Percentiles rank a stretch among this genome's conserved stretches.
Evolutionary conservation across 2,888 invertebrate genomes (phyloP).

Genomic region (Capitulum mitella): DNA sequence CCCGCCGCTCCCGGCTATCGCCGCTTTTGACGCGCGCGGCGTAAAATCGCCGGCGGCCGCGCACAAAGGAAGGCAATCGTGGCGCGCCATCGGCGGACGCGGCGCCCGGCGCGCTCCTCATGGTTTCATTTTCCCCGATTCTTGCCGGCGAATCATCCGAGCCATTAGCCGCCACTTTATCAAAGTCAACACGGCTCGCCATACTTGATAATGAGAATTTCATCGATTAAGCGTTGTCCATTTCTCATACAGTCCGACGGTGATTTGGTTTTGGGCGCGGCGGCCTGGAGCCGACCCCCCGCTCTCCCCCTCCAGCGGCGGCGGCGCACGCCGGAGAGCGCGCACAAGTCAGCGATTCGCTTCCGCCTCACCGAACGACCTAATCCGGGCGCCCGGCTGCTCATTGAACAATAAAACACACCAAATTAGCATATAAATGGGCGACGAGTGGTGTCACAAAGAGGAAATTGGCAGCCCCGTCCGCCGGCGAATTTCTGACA

Average conservation of each 20-base stretch:
- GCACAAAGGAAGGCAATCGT: background rate
- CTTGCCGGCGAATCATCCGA: background rate
- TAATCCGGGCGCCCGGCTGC: slow-evolving; percentile 2
- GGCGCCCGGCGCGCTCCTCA: background rate
- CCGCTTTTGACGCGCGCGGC: background rate
- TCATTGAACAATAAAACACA: slow-evolving; percentile 23
- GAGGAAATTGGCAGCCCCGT: background rate
- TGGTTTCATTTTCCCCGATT: background rate
- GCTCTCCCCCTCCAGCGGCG: background rate
- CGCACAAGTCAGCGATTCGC: background rate
- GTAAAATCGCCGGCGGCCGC: background rate
- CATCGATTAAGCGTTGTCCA: slow-evolving; percentile 18
- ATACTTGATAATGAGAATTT: slow-evolving; percentile 8
- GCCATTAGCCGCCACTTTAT: slow-evolving; percentile 10
- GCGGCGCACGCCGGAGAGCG: background rate
- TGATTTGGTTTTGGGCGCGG: background rate
- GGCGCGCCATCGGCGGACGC: background rate
- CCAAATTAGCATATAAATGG: slow-evolving; percentile 22
- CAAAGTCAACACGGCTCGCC: slow-evolving; percentile 15
- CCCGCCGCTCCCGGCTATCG: background rate
- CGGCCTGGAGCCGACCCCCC: background rate
- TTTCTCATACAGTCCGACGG: slow-evolving; percentile 3
- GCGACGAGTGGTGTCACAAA: background rate
- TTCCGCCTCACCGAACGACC: background rate
- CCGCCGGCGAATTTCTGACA: background rate